A percentile compares a stretch with the other conserved stretches of the same genome.
Conservation (phyloP, 2,888 invertebrate species). For the Formica aserva region DNA sequence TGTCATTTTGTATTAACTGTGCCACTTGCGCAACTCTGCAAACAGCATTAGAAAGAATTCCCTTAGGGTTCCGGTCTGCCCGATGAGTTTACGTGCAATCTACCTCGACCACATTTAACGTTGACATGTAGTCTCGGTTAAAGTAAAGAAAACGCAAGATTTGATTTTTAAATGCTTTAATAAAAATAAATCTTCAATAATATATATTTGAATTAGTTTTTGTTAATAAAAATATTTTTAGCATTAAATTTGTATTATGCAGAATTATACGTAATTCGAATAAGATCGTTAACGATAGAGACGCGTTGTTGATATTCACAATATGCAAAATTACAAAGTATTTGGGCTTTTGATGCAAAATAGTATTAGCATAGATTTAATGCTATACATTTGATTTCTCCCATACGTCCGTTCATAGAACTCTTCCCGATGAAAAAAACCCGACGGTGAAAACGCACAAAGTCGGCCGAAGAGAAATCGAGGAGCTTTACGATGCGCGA, state of each 20-base stretch:
- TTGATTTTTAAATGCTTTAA: not conserved
- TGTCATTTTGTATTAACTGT: constrained; percentile 69
- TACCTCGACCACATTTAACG: constrained; percentile 39
- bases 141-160: not conserved
- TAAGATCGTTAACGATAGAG: not conserved
- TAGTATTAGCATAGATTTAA: constrained; percentile 7
- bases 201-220: not conserved
- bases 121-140: constrained; percentile 13
- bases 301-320: not conserved
- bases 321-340: not conserved
- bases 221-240: not conserved
- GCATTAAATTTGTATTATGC: not conserved
- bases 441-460: not conserved
- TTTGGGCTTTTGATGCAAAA: not conserved
- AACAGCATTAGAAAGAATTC: constrained; percentile 66
- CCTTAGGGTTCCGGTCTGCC: constrained; percentile 41
- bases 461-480: constrained; percentile 27
- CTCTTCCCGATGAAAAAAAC: not conserved
- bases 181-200: not conserved
- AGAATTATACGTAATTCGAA: not conserved
- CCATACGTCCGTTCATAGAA: not conserved
- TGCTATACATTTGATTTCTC: constrained; percentile 1
- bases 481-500: constrained; percentile 57
- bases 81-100: constrained; percentile 43
- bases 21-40: constrained; percentile 53